Conservation (phyloP, 2,797 vertebrate species). For the Lemur catta region DNA sequence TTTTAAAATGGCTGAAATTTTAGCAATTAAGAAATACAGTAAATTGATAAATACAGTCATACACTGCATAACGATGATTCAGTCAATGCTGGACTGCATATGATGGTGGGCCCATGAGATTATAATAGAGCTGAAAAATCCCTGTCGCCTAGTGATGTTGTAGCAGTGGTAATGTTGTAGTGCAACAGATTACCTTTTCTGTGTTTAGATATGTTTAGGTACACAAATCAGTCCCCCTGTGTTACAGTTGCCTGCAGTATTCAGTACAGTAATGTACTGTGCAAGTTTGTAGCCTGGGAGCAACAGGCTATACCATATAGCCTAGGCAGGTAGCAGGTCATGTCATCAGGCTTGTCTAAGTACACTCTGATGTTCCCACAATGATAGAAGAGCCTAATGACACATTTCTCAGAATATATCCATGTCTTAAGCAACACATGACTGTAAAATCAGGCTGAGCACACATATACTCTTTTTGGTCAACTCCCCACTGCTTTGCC, state of each 20-base stretch:
- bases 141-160: background rate
- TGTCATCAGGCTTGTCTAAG: background rate
- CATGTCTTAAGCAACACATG: background rate
- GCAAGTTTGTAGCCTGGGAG: background rate
- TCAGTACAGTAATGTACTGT: background rate
- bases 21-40: background rate
- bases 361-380: no score
- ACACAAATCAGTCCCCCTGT: background rate
- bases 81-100: background rate
- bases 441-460: background rate
- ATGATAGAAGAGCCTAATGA: background rate
- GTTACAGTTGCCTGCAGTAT: background rate
- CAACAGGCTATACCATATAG: background rate
- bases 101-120: background rate
- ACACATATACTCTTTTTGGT: background rate
- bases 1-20: constrained; percentile 10
- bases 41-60: background rate
- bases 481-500: background rate
- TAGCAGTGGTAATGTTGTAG: background rate
- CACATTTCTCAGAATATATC: background rate
- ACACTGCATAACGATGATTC: background rate
- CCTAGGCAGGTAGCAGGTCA: background rate
- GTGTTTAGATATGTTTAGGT: background rate
- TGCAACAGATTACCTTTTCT: background rate
- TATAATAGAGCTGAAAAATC: background rate